Evolutionary conservation across 2,797 vertebrate genomes (phyloP).

Genomic region (Anas georgica): DNA sequence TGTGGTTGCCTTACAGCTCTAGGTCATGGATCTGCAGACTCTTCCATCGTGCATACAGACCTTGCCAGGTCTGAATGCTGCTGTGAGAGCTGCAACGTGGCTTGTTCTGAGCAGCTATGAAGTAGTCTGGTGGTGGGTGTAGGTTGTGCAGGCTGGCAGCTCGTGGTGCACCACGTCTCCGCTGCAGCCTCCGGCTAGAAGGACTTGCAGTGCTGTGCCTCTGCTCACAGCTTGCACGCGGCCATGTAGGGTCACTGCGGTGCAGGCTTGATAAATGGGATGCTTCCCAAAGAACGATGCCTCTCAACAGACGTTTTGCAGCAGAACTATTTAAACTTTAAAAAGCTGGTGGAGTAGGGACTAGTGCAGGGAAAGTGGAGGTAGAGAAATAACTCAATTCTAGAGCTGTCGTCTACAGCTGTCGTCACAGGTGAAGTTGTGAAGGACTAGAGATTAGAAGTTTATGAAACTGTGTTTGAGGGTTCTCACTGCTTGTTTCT

Average conservation of each 20-base stretch:
- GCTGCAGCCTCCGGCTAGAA: rapidly evolving
- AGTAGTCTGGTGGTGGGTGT: background rate
- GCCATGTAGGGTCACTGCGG: rapidly evolving
- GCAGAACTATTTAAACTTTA: background rate
- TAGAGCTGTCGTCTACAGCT: background rate
- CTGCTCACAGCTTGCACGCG: rapidly evolving
- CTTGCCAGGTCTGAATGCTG: background rate
- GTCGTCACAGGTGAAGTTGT: rapidly evolving
- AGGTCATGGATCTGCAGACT: background rate
- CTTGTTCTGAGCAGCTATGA: background rate
- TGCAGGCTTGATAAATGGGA: background rate
- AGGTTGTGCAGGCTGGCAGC: background rate
- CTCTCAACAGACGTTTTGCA: background rate
- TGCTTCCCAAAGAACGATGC: background rate
- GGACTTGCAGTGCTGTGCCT: background rate
- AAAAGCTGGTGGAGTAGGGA: background rate
- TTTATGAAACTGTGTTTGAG: background rate
- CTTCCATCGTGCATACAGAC: rapidly evolving
- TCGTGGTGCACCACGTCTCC: rapidly evolving
- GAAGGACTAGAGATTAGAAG: rapidly evolving
- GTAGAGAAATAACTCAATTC: background rate
- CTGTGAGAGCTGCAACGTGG: background rate
- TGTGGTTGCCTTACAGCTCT: background rate
- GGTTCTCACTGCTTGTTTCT: background rate
- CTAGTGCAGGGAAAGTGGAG: background rate